Conservation (phyloP, 2,797 vertebrate species). For the Acropternis orthonyx region DNA sequence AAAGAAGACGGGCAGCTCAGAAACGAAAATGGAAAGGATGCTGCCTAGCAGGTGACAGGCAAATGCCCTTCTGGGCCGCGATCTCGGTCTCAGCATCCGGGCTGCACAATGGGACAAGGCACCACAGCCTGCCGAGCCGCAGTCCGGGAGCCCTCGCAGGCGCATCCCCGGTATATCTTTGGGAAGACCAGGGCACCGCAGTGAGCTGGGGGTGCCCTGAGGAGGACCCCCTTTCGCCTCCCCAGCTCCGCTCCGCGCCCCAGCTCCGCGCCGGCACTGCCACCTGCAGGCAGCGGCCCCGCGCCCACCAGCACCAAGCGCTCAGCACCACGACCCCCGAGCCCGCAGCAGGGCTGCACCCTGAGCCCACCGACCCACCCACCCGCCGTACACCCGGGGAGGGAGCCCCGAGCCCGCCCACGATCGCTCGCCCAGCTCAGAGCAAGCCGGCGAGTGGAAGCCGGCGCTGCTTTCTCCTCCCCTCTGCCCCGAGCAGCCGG, state of each 20-base stretch:
- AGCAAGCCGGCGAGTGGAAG: accelerated
- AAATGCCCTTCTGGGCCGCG: accelerated
- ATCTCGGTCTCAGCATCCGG: accelerated
- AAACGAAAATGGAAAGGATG: accelerated
- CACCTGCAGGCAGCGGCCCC: constrained; percentile 22
- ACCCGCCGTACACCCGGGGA: too few relatives aligned
- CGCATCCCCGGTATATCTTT: not conserved
- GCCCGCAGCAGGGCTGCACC: not conserved
- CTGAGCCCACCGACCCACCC: too few relatives aligned
- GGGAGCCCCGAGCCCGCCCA: not conserved
- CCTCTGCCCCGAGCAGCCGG: accelerated
- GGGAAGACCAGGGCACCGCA: accelerated
- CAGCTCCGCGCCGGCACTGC: not conserved
- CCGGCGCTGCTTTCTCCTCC: not conserved
- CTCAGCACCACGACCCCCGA: not conserved
- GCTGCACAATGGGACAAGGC: accelerated
- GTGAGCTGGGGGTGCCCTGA: accelerated
- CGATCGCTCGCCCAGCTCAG: not conserved
- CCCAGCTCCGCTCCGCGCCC: not conserved
- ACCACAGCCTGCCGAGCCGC: accelerated
- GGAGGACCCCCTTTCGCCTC: accelerated
- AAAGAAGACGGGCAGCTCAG: not conserved
- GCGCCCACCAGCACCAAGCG: not conserved
- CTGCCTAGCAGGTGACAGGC: not conserved
- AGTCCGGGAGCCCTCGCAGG: not conserved